phyloP scores from a whole-genome alignment of 2,888 invertebrate species.

The Lepidocyrtoides sp. region DNA sequence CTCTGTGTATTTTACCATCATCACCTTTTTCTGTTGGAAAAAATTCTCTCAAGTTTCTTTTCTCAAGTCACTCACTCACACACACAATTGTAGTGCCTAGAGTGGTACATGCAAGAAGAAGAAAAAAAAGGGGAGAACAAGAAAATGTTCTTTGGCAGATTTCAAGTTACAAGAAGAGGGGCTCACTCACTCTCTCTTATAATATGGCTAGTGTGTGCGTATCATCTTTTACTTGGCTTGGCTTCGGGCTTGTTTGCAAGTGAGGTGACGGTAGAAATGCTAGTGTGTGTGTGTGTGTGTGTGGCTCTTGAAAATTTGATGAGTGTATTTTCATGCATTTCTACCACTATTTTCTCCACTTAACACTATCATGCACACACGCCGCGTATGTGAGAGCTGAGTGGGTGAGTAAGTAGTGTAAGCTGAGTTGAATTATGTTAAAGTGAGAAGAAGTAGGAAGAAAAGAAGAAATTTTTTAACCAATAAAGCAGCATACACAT shows the following conservation, averaged over 20 bases:
- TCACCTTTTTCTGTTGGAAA: constrained; percentile 20
- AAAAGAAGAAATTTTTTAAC: constrained; percentile 1
- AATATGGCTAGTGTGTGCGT: no score
- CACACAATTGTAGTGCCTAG: constrained; percentile 51
- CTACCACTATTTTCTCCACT: constrained; percentile 61
- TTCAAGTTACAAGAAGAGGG: constrained; percentile 58
- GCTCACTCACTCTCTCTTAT: no score
- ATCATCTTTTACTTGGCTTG: constrained; percentile 35
- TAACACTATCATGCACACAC: constrained; percentile 50
- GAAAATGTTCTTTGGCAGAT: constrained; percentile 57
- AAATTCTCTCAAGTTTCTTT: not conserved
- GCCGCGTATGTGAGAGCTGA: constrained; percentile 35
- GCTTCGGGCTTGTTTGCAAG: constrained; percentile 10
- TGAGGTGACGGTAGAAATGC: not conserved
- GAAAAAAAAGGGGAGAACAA: constrained; percentile 13
- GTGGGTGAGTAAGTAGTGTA: constrained; percentile 59
- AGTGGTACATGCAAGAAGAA: constrained; percentile 57
- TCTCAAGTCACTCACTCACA: constrained; percentile 55
- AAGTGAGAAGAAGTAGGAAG: not conserved
- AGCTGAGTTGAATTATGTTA: constrained; percentile 29
- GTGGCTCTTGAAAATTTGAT: constrained; percentile 79
- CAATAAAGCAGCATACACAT: constrained; percentile 14
- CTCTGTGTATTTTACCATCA: constrained; percentile 58
- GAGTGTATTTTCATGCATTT: constrained; percentile 79
- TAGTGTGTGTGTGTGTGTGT: not conserved